Evolutionary conservation across 1,140 invertebrate genomes (phyloP), one percentile per base, ranked within the genome.

Genomic region (Archegozetes longisetosus): DNA sequence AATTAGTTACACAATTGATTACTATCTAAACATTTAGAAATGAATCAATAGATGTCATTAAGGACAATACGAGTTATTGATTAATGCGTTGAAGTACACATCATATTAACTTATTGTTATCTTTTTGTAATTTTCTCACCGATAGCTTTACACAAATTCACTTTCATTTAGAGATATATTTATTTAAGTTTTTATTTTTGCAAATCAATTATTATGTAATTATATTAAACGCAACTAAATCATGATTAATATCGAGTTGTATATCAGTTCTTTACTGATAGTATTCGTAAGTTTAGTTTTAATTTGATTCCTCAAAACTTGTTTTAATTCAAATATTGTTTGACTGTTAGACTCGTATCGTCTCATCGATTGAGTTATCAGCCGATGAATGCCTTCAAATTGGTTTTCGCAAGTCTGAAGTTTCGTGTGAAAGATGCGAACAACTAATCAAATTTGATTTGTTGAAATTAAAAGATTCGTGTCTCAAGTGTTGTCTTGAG

Each of bases 361-460:
- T 40, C 6, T 6, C 32, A 6, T 6, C 32, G 6, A 17, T 40
- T 17, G 32, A 85, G 68, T 83, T 84, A 71, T 77, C 82, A 3
- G 78, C 80, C 28, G 84, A 87, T 70, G 85, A 92, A 69, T 95
- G 90, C 72, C 81, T 81, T 70, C 73, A 78, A n/a, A 69, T 90
- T 51, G 91, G 90, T 17, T 88, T 90, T 61, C 85, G 88, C 51
- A 87, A 85, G 76, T 79, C 83, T 2, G 86, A 86, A 71, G 74
- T 95, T 58, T 71, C 88, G 65, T 94, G 90, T 71, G 86, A 85
- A 9, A 87, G 84, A 0, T 96, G 91, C 75, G 83, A 89, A 67
- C 82, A 85, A 69, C 74, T 93, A 25, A 78, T 80, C 57, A 81
- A 86, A 63, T 88, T 84, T 71, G 79, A 83, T 53, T 74, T 94